Base-by-base conservation (phyloP, 2,113 vertebrate species). In the Psammodynastes pulverulentus region DNA sequence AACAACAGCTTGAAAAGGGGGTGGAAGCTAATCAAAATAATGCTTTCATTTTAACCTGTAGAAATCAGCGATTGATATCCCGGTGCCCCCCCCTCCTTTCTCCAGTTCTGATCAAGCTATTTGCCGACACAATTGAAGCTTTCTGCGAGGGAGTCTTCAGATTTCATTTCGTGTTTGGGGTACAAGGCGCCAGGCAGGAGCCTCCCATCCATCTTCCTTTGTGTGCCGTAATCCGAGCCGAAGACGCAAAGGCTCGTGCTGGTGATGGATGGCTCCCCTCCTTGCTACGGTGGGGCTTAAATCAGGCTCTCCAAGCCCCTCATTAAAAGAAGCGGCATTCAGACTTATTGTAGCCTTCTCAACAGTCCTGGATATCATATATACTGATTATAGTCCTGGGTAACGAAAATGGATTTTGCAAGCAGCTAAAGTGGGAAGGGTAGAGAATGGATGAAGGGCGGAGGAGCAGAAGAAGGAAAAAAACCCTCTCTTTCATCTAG, bases 181-280 rank as follows among this genome's bases (percentile, higher is more conserved):
- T 97, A 98, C 98, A 97, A 97, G 90, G 97, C 97, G 97, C 97
- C 97, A 95, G 96, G 95, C 96, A 97, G 97, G 98, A 97, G 94
- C 96, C 97, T 94, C 94, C 98, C 97, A 99, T 99, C 98, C 98
- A 98, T 99, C 98, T 99, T 98, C 97, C 98, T 98, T 98, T 98
- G 97, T 97, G 94, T 95, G 97, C 97, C 79, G 97, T 98, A 98
- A 99, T 98, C 98, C 98, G 98, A 98, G 98, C 97, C 97, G 98
- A 98, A 98, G 98, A 98, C 97, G 97, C 97, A 95, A 97, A 98
- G 96, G 97, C 97, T 97, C 96, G 96, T 96, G 97, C 93, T 46
- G 95, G 97, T 98, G 98, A 99, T 98, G 98, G 98, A 98, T 98
- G 95, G 94, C 98, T 97, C 95, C 89, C 97, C 95, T 94, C 89